These are phyloP conservation scores for Scaptomyza pallida DNA, from an alignment of 1,140 invertebrate species.

Conservation along the genomic window DNA sequence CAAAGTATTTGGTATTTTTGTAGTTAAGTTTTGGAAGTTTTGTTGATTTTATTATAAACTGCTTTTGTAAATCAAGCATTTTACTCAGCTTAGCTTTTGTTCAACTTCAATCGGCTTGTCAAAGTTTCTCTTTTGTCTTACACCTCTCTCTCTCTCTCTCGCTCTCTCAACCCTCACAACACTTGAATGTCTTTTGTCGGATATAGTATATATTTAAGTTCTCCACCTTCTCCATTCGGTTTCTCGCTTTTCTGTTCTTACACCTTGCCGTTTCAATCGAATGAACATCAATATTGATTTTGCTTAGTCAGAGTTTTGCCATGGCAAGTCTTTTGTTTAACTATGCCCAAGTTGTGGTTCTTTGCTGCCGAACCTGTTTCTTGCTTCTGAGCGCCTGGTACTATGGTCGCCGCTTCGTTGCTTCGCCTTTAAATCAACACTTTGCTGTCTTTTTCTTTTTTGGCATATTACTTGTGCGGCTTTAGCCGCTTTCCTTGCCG, in stretches of 20 bases:
- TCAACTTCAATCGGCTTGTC: conserved; percentile 42
- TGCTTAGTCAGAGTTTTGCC: conserved; percentile 42
- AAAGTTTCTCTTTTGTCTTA: conserved; percentile 26
- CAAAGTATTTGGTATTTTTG: background rate
- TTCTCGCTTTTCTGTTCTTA: background rate
- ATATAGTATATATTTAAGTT: background rate
- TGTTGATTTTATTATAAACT: conserved; percentile 24
- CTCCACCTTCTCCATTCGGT: background rate
- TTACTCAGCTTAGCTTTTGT: conserved; percentile 10
- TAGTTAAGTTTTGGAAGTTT: conserved; percentile 6
- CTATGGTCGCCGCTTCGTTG: background rate
- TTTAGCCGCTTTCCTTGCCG: conserved; percentile 43
- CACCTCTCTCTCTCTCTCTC: too few relatives aligned
- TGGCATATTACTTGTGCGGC: conserved; percentile 60
- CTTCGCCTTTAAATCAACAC: conserved; percentile 52
- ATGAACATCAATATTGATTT: conserved; percentile 68
- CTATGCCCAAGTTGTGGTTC: conserved; percentile 48
- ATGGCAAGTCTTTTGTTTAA: conserved; percentile 56
- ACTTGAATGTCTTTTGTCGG: conserved; percentile 22
- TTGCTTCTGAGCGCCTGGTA: background rate
- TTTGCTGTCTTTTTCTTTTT: conserved; percentile 18
- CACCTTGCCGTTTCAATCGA: conserved; percentile 53
- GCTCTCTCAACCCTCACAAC: background rate
- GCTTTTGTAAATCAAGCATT: conserved; percentile 39
- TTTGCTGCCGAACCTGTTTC: background rate